Percentiles rank a stretch among this genome's conserved stretches.
Evolutionary conservation across 2,113 vertebrate genomes (phyloP).

Genomic region (Trochalopteron elliotii): DNA sequence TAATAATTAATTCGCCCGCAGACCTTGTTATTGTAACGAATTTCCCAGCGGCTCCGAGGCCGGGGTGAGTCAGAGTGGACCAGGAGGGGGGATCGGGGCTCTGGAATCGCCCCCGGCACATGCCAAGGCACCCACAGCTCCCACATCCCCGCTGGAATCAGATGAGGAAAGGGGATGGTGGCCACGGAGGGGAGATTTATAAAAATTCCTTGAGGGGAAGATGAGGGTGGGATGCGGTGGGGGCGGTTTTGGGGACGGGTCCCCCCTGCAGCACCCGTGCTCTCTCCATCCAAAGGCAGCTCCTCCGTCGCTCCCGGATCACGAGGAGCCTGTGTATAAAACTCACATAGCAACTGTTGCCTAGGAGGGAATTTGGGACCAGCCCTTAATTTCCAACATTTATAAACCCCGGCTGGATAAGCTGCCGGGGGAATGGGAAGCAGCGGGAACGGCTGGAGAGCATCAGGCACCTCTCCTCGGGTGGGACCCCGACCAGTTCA

Average conservation of each 20-base stretch:
- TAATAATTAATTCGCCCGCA: conserved; percentile 57
- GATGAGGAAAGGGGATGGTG: background rate
- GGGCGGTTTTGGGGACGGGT: background rate
- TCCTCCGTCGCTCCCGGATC: background rate
- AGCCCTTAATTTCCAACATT: conserved; percentile 53
- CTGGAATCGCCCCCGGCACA: background rate
- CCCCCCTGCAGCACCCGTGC: background rate
- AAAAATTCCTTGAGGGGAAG: background rate
- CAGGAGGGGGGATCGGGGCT: background rate
- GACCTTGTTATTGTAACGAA: conserved; percentile 56
- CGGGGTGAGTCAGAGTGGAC: background rate
- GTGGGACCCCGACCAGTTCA: background rate
- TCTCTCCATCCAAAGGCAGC: background rate
- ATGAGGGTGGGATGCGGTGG: background rate
- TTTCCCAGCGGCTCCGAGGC: background rate
- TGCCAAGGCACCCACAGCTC: background rate
- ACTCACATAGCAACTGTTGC: conserved; percentile 58
- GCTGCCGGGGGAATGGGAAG: background rate
- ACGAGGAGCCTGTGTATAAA: conserved; percentile 44
- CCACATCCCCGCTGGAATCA: background rate
- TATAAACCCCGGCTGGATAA: background rate
- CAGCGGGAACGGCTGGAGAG: background rate
- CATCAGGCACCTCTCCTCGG: background rate
- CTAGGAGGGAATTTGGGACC: conserved; percentile 66
- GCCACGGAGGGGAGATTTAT: background rate